Conservation (phyloP, 2,113 vertebrate genomes). For the Malurus cyaneus region DNA sequence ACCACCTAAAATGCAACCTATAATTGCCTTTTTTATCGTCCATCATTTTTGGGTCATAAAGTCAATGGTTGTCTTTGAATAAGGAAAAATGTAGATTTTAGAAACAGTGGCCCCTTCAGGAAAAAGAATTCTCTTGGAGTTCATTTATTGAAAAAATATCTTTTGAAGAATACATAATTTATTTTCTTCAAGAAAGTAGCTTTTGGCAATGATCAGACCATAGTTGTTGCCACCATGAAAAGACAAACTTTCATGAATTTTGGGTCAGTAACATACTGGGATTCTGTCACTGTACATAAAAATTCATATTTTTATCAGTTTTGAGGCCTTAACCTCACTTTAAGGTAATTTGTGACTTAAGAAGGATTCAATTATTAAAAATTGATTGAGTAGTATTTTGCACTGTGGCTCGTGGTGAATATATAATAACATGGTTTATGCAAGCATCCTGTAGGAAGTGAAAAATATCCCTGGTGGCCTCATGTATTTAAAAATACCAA, state of each 20-base stretch:
- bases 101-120: not conserved
- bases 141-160: not conserved
- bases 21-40: not conserved
- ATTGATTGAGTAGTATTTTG: not conserved
- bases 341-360: not conserved
- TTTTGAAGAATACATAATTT: not conserved
- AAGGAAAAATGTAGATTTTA: slow-evolving; percentile 16
- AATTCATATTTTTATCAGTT: not conserved
- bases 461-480: not conserved
- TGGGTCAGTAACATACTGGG: not conserved
- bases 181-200: not conserved
- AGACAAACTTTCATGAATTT: not conserved
- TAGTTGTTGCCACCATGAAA: not conserved
- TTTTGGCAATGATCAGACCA: not conserved
- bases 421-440: not conserved
- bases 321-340: not conserved
- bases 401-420: not conserved
- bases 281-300: not conserved
- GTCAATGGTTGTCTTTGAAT: not conserved
- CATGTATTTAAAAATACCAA: not conserved
- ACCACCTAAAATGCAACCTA: not conserved
- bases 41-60: not conserved
- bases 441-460: not conserved
- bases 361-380: not conserved
- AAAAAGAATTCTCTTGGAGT: not conserved